Evolutionary conservation across 1,140 invertebrate species (phyloP), one percentile per base, ranked within the genome.

Genomic region (Aphelenchoides avenae): DNA sequence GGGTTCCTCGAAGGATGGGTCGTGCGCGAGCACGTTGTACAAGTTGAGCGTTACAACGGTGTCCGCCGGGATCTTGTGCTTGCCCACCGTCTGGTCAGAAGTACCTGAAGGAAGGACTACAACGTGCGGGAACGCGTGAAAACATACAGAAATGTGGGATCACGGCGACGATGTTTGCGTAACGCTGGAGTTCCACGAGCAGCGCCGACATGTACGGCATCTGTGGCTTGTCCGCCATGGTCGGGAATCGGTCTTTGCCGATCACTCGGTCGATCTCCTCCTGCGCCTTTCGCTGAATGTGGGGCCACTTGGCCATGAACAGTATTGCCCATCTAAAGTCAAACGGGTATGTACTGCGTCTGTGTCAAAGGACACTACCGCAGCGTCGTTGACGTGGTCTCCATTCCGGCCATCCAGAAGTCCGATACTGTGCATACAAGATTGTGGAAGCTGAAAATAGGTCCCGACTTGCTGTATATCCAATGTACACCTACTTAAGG

Each of bases 321-420:
- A 34, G 7, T 7, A 48, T 34, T n/a, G 26, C 41, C 41, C 41
- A 43, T 43, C 41, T 43, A 43, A 7, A 7, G 30, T 7, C 30
- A 7, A 6, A 43, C 9, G 30, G 30, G 15, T 18, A 11, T 43
- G 30, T 15, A 20, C 18, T 20, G 15, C 6, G 7, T 7, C 41
- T 20, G 7, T 15, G 30, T 7, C 7, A 26, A 43, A 43, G 15
- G 7, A 7, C 18, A 7, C 15, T 7, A 31, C 46, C 11, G 13
- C 22, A 48, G 9, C 6, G 46, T 48, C n/a, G 46, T 34, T 7
- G 11, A 34, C 9, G 46, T 48, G 11, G 46, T 48, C 7, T 48
- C 46, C 46, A 48, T 48, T 6, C 46, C 46, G n/a, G 46, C 46
- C 6, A 48, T 34, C 46, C 46, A 48, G 11, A 48, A 48, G 22